Conservation (phyloP, 2,113 vertebrate genomes). For the Melanocharis versteri region DNA sequence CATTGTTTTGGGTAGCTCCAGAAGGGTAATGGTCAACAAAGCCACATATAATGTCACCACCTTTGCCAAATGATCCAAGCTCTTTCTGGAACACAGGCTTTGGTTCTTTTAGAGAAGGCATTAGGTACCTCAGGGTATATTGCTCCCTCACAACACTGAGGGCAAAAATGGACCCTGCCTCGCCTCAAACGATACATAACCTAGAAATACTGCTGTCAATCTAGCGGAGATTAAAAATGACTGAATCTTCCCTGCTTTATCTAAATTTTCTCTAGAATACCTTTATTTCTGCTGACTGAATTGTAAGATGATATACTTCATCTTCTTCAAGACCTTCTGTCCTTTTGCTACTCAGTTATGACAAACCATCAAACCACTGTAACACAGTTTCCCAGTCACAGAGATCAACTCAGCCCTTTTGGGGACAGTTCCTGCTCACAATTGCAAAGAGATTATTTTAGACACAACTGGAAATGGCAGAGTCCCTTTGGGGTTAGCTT, state of each 20-base stretch:
- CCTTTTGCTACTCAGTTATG: neutral
- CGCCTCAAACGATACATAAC: neutral
- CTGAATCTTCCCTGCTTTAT: neutral
- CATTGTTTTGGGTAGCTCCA: neutral
- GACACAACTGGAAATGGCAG: slow-evolving; percentile 18
- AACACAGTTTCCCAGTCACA: neutral
- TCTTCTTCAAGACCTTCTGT: neutral
- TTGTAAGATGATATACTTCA: neutral
- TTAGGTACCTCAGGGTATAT: neutral
- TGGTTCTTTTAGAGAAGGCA: neutral
- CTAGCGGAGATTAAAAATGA: neutral
- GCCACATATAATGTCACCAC: neutral
- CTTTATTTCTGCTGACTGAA: neutral
- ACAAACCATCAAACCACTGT: neutral
- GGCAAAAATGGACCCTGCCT: neutral
- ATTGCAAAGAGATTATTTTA: neutral
- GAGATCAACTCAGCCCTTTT: neutral
- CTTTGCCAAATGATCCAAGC: neutral
- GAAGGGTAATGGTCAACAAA: neutral
- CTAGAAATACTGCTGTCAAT: neutral
- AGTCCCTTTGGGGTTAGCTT: neutral
- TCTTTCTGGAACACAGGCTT: neutral
- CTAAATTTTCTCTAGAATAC: neutral
- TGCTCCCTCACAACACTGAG: neutral
- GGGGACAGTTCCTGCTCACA: neutral